Percentiles rank a stretch among this genome's conserved stretches.
These are phyloP conservation scores for Orthosia gracilis DNA, from an alignment of 2,888 invertebrate species.

Conservation along the genomic window DNA sequence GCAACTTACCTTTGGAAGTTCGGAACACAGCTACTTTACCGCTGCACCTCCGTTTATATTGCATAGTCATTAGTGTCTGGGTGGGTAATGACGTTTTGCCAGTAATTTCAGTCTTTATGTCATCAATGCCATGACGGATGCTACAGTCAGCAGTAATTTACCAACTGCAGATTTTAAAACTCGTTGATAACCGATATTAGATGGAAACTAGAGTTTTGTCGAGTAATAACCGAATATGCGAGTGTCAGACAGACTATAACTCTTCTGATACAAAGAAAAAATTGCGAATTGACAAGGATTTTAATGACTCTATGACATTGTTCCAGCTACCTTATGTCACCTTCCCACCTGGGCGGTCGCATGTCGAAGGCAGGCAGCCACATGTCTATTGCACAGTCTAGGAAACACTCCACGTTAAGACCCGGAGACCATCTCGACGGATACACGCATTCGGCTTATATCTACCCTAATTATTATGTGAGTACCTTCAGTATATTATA, in stretches of 20 bases:
- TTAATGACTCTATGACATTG: neutral
- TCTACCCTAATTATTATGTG: constrained; percentile 93
- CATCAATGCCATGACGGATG: too few species aligned
- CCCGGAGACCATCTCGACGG: constrained; percentile 91
- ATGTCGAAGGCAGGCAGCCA: constrained; percentile 93
- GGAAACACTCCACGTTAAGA: constrained; percentile 90
- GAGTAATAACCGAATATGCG: neutral
- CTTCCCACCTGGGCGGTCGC: constrained; percentile 90
- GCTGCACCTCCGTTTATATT: too few species aligned
- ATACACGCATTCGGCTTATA: constrained; percentile 88
- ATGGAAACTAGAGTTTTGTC: too few species aligned
- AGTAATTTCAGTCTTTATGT: neutral
- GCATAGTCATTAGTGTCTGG: too few species aligned
- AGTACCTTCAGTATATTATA: constrained; percentile 61
- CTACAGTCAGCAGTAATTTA: neutral
- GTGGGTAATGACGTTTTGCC: neutral
- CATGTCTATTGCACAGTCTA: constrained; percentile 90
- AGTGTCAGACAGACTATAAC: too few species aligned
- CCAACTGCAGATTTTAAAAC: neutral
- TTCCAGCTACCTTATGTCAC: constrained; percentile 86
- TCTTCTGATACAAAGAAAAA: neutral
- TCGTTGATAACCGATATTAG: neutral
- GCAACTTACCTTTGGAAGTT: neutral
- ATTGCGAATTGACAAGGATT: neutral
- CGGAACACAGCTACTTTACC: neutral